phyloP scores from a whole-genome alignment of 2,113 vertebrate genomes.

The Argyrosomus japonicus region DNA sequence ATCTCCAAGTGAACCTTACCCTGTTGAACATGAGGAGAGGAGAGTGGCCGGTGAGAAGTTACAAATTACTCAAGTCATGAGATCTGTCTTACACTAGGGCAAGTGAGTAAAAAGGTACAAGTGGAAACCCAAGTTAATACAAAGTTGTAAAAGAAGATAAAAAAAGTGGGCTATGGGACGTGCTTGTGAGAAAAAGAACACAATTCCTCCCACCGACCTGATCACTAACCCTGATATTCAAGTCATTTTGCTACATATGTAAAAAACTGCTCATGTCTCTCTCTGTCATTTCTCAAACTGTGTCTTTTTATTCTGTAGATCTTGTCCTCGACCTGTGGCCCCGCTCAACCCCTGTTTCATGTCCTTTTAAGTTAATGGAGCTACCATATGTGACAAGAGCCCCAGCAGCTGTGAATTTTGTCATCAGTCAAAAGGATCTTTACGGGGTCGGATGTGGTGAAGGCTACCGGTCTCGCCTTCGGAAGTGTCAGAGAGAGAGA shows the following conservation, averaged over 20 bases:
- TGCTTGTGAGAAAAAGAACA: constrained; percentile 8
- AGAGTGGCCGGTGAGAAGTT: constrained; percentile 12
- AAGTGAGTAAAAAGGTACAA: constrained; percentile 16
- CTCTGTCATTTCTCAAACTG: background rate
- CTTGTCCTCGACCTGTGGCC: background rate
- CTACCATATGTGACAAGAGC: constrained; percentile 45
- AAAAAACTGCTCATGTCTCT: constrained; percentile 5
- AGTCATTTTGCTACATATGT: no score
- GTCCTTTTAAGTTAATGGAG: constrained; percentile 43
- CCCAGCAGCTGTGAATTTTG: constrained; percentile 65
- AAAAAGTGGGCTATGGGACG: constrained; percentile 12
- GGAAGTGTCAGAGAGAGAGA: constrained; percentile 71
- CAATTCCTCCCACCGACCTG: background rate
- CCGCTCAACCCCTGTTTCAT: constrained; percentile 14
- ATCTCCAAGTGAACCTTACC: constrained; percentile 99
- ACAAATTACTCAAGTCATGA: constrained; percentile 30
- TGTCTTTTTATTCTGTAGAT: background rate
- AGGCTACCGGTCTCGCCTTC: constrained; percentile 71
- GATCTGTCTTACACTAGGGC: background rate
- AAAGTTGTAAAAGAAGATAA: constrained; percentile 20
- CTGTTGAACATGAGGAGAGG: constrained; percentile 76
- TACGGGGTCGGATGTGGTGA: constrained; percentile 78
- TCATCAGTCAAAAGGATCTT: constrained; percentile 69
- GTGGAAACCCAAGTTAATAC: background rate
- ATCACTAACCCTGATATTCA: background rate